These are phyloP conservation scores for Drepanosiphum platanoidis DNA, from an alignment of 2,888 invertebrate species.

Conservation along the genomic window DNA sequence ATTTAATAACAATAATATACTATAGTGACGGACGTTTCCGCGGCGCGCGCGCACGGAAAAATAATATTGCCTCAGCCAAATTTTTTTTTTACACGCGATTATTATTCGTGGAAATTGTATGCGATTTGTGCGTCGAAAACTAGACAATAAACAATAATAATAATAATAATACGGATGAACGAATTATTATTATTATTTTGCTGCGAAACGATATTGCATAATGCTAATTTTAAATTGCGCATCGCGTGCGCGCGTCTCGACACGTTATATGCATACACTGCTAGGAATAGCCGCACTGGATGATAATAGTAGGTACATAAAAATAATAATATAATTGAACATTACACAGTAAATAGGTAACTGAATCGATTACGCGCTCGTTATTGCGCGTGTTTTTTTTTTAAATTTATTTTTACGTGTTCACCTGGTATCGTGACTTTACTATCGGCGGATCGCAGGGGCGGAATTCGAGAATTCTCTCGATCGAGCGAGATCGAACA, in stretches of 20 bases:
- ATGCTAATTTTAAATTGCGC: background rate
- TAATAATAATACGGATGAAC: background rate
- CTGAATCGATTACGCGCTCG: background rate
- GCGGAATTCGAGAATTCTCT: no score
- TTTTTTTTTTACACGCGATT: background rate
- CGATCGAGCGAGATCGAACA: no score
- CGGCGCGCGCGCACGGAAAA: background rate
- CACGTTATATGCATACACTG: background rate
- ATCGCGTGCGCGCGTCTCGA: background rate
- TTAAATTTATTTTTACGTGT: no score
- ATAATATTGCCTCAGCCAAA: background rate
- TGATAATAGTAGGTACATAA: no score
- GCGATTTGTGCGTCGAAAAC: background rate
- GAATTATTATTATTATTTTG: background rate
- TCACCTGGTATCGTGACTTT: no score
- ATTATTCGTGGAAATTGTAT: background rate
- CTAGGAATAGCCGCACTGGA: no score
- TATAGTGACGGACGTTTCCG: background rate
- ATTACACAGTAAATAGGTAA: background rate
- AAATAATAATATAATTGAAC: no score
- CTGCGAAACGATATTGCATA: background rate
- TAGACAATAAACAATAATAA: background rate
- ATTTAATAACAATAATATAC: background rate
- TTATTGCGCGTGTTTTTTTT: background rate
- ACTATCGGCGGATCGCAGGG: no score